Evolutionary conservation across 1,140 invertebrate species (phyloP).

Genomic region (Eurosta solidaginis): DNA sequence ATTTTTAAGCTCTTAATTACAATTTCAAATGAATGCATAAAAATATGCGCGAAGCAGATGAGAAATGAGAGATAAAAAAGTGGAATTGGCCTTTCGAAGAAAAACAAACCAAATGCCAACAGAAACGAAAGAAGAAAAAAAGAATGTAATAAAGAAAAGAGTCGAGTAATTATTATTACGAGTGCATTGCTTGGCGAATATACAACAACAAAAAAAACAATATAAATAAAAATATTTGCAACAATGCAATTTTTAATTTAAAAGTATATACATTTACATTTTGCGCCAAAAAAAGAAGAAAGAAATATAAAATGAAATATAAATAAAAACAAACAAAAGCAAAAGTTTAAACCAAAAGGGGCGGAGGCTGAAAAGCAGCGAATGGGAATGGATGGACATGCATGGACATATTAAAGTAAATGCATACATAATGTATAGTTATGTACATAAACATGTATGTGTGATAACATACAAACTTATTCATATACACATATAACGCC

Average conservation of each 20-base stretch:
- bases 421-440: too few species aligned
- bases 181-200: not conserved
- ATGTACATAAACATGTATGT: not conserved
- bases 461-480: not conserved
- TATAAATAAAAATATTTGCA: constrained; percentile 16
- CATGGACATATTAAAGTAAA: too few species aligned
- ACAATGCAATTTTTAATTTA: constrained; percentile 27
- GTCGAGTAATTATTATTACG: constrained; percentile 24
- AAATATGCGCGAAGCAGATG: not conserved
- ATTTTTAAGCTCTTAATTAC: constrained; percentile 26
- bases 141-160: constrained; percentile 1
- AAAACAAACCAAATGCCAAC: not conserved
- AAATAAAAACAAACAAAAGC: not conserved
- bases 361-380: constrained; percentile 1
- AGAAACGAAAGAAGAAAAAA: not conserved
- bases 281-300: not conserved
- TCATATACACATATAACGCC: not conserved
- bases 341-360: not conserved
- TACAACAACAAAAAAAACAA: not conserved
- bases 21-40: constrained; percentile 23
- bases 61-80: not conserved
- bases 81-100: not conserved
- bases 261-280: not conserved
- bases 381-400: constrained; percentile 22
- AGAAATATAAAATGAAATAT: not conserved